Evolutionary conservation across 2,888 invertebrate species (phyloP).

Genomic region (Hedychridium roseum): DNA sequence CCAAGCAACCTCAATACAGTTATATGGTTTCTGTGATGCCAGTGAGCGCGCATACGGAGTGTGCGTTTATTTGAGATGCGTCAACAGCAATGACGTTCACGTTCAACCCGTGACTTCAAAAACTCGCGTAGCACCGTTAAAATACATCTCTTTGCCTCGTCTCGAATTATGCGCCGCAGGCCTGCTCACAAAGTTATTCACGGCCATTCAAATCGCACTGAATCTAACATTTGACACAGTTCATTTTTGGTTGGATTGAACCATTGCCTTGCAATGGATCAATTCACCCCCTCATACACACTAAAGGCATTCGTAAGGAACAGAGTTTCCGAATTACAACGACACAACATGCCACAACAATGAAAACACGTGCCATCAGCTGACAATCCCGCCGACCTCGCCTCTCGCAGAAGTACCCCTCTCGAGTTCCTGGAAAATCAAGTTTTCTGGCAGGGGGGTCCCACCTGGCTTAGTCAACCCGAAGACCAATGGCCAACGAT

Average conservation of each 20-base stretch:
- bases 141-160: slow-evolving; percentile 15
- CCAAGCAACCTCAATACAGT: slow-evolving; percentile 6
- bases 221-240: not conserved
- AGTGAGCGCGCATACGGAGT: slow-evolving; percentile 30
- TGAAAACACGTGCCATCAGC: slow-evolving; percentile 9
- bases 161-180: slow-evolving; percentile 24
- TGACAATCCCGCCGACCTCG: slow-evolving; percentile 6
- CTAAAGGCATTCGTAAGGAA: slow-evolving; percentile 23
- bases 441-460: not conserved
- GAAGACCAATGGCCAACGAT: not conserved
- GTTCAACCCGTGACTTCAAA: slow-evolving; percentile 16
- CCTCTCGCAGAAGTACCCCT: not conserved
- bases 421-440: not conserved
- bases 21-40: slow-evolving; percentile 36
- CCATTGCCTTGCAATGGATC: slow-evolving; percentile 31
- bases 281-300: slow-evolving; percentile 22
- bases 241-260: slow-evolving; percentile 31
- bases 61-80: slow-evolving; percentile 13
- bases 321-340: slow-evolving; percentile 6
- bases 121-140: slow-evolving; percentile 23
- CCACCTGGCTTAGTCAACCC: not conserved
- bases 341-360: not conserved
- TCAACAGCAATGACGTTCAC: not conserved
- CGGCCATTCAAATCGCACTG: not conserved
- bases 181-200: slow-evolving; percentile 9